Evolutionary conservation across 2,113 vertebrate species (phyloP), one percentile per base, ranked within the genome.

Genomic region (Nibea albiflora): DNA sequence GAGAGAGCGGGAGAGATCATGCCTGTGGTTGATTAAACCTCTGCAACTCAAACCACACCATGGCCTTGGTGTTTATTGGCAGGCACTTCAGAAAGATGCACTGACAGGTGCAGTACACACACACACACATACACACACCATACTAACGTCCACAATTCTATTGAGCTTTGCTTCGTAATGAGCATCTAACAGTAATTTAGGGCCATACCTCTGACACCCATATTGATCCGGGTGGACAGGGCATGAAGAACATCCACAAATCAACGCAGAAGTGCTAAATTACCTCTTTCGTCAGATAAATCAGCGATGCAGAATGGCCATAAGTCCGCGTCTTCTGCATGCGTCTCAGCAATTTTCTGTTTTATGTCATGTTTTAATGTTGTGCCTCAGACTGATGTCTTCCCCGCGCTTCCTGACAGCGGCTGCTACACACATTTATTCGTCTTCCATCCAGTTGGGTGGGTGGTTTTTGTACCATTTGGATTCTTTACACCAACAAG

Each of bases 171-270:
- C 77, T 77, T 77, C 20, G 64, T 92, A 93, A 94, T 92, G 92
- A 94, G 87, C 86, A 61, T 81, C 90, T 75, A 75, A 85, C 85
- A 78, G 92, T 93, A 89, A 94, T 94, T 93, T 93, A 91, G 83
- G 80, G 87, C 85, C 82, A 62, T 53, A 78, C 65, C 78, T 62
- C 85, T 80, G 91, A 91, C 93, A 88, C 70, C 75, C 70, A 53
- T 89, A 93, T 92, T 90, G 92, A 94, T 93, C 85, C 24, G 35
- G 73, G 83, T 71, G 92, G 88, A 94, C 90, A 73, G 85, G 80
- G 86, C 88, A 84, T 89, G 82, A 92, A 93, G 92, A 93, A 87
- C 86, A 87, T 73, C 79, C 88, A 84, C 91, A 92, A 93, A 93
- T 95, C 89, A 91, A 79, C 2, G 67, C 80, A 84, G 89, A 88